Evolutionary conservation across 2,888 invertebrate genomes (phyloP).

Genomic region (Agrochola lota): DNA sequence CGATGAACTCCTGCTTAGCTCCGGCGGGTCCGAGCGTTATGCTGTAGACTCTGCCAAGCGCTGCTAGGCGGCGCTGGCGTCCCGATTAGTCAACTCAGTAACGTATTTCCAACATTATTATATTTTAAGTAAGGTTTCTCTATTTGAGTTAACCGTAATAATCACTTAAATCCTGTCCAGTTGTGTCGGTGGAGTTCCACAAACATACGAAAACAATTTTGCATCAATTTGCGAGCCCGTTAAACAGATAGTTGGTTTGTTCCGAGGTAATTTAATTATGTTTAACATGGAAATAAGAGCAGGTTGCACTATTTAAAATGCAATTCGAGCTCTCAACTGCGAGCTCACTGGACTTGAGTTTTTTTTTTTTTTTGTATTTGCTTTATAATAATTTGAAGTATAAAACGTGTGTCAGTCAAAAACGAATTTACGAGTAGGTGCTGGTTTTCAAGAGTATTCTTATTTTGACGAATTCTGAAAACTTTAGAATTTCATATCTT

Average conservation of each 20-base stretch:
- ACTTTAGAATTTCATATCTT: not conserved
- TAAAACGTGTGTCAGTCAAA: not conserved
- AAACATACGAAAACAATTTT: slow-evolving; percentile 47
- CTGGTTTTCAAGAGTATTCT: not conserved
- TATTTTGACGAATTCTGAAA: not conserved
- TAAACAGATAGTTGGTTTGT: slow-evolving; percentile 52
- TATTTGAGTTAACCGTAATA: not conserved
- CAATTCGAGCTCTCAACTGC: slow-evolving; percentile 22
- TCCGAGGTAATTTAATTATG: slow-evolving; percentile 57
- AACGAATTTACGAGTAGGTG: not conserved
- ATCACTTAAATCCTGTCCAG: not conserved
- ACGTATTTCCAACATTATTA: no score
- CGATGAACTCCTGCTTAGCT: no score
- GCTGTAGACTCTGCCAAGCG: no score
- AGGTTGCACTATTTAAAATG: slow-evolving; percentile 49
- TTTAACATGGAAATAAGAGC: slow-evolving; percentile 52
- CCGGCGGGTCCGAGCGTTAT: no score
- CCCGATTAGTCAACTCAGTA: no score
- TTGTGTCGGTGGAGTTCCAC: not conserved
- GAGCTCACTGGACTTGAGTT: not conserved
- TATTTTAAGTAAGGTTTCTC: not conserved
- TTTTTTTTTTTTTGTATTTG: not conserved
- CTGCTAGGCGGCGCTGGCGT: no score
- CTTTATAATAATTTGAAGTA: not conserved
- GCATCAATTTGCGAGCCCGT: slow-evolving; percentile 47